A percentile compares a stretch with the other conserved stretches of the same genome.
Evolutionary conservation across 2,113 vertebrate species (phyloP).

Genomic region (Scophthalmus maximus): DNA sequence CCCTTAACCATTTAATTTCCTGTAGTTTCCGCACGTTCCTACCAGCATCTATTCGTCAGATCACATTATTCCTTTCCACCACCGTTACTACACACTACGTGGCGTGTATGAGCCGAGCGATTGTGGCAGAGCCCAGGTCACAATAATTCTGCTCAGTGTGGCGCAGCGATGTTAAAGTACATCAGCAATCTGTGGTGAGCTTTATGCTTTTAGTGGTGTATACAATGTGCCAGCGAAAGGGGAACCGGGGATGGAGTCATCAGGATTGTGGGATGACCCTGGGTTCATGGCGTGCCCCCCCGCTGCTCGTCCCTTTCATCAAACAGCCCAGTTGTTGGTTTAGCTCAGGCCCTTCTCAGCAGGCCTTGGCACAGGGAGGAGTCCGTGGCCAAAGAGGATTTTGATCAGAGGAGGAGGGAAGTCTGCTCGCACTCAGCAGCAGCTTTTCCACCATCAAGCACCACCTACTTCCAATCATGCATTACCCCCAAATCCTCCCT

Average conservation of each 20-base stretch:
- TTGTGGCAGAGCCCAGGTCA: constrained; percentile 24
- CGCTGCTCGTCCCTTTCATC: constrained; percentile 77
- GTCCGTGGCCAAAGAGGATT: constrained; percentile 71
- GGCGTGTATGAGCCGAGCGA: constrained; percentile 6
- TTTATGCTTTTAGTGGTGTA: constrained; percentile 42
- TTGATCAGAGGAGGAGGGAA: constrained; percentile 61
- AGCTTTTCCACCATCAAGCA: constrained; percentile 67
- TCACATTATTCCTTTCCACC: constrained; percentile 30
- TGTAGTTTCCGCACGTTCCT: constrained; percentile 49
- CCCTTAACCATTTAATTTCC: constrained; percentile 13
- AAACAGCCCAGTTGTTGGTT: constrained; percentile 78
- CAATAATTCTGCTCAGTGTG: constrained; percentile 51
- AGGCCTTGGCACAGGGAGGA: constrained; percentile 66
- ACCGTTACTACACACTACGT: background rate
- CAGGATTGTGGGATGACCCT: constrained; percentile 64
- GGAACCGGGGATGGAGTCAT: constrained; percentile 75
- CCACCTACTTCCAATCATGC: constrained; percentile 69
- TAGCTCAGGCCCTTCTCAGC: constrained; percentile 78
- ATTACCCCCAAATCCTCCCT: constrained; percentile 54
- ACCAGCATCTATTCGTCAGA: constrained; percentile 30
- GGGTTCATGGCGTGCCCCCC: constrained; percentile 64
- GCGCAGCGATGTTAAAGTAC: constrained; percentile 37
- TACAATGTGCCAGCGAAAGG: constrained; percentile 58
- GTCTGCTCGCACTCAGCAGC: constrained; percentile 54
- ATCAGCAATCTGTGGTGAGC: constrained; percentile 45